A percentile compares a stretch with the other conserved stretches of the same genome.
phyloP scores from a whole-genome alignment of 1,140 invertebrate genomes.

The Pseudomyrmex dendroicus region DNA sequence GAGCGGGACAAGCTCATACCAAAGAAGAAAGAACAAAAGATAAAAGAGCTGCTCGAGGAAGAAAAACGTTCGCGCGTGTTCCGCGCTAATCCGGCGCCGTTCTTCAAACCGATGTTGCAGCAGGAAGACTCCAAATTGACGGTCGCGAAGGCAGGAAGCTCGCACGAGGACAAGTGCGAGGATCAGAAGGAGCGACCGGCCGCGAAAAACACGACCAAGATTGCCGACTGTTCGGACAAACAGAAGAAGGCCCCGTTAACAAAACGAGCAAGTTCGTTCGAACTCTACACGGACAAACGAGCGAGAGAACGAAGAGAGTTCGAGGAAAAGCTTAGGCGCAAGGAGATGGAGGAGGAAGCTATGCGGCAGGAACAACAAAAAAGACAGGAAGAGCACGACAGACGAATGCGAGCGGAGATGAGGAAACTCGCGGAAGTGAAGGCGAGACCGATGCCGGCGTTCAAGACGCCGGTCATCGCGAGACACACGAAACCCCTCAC shows the following conservation, averaged over 20 bases:
- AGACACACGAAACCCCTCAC: constrained; percentile 79
- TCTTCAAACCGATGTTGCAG: constrained; percentile 78
- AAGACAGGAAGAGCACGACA: constrained; percentile 70
- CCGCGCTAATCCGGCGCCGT: constrained; percentile 85
- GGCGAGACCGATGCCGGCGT: constrained; percentile 80
- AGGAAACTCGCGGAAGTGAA: constrained; percentile 77
- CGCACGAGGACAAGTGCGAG: neutral
- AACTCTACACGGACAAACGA: constrained; percentile 81
- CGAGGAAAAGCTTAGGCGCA: constrained; percentile 80
- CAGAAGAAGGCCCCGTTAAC: constrained; percentile 1
- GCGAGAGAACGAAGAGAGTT: constrained; percentile 78
- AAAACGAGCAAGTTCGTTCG: constrained; percentile 50
- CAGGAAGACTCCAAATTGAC: constrained; percentile 48
- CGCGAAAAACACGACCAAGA: neutral
- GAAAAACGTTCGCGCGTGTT: constrained; percentile 82
- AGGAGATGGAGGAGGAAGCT: constrained; percentile 74
- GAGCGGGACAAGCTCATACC: constrained; percentile 81
- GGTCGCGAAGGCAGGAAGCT: constrained; percentile 22
- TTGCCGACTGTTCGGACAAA: neutral
- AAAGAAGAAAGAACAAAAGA: constrained; percentile 85
- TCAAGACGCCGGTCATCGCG: constrained; percentile 69
- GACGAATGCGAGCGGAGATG: constrained; percentile 71
- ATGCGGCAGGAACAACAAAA: constrained; percentile 71
- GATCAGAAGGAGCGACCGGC: constrained; percentile 56
- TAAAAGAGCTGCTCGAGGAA: constrained; percentile 83